Evolutionary conservation across 2,113 vertebrate genomes (phyloP).

Genomic region (Ceuthmochares aereus): DNA sequence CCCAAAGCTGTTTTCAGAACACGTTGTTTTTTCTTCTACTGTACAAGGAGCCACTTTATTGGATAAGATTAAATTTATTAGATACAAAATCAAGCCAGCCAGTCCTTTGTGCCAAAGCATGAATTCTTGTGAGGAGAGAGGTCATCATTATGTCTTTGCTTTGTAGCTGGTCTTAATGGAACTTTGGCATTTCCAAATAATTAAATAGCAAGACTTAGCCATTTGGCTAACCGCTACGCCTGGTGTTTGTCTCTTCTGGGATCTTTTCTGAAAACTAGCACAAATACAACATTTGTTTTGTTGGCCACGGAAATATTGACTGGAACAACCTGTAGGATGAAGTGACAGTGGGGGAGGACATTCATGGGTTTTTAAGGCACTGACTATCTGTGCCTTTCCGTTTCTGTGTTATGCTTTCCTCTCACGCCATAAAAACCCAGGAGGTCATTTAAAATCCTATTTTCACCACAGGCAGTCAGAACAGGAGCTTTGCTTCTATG

Average conservation of each 20-base stretch:
- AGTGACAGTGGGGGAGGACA: not conserved
- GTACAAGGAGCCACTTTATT: not conserved
- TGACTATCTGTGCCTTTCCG: not conserved
- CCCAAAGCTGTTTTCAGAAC: not conserved
- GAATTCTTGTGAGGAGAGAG: conserved; percentile 38
- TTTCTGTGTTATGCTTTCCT: not conserved
- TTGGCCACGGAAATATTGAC: not conserved
- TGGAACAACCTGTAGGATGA: not conserved
- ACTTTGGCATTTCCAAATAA: conserved; percentile 42
- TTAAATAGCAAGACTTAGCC: conserved; percentile 54
- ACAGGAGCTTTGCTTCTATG: not conserved
- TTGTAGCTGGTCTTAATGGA: conserved; percentile 40
- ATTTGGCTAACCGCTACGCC: conserved; percentile 31
- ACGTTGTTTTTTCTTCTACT: not conserved
- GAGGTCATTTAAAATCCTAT: not conserved
- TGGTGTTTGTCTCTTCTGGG: conserved; percentile 37
- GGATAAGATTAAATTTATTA: not conserved
- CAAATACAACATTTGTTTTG: conserved; percentile 44
- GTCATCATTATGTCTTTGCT: conserved; percentile 42
- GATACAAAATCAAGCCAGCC: conserved; percentile 11
- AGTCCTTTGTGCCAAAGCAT: conserved; percentile 22
- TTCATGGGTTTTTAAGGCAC: not conserved
- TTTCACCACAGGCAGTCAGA: not conserved
- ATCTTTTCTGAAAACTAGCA: conserved; percentile 28
- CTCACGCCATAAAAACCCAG: not conserved